These are phyloP conservation scores for Proisotoma minuta DNA, from an alignment of 2,888 invertebrate genomes.

Conservation along the genomic window DNA sequence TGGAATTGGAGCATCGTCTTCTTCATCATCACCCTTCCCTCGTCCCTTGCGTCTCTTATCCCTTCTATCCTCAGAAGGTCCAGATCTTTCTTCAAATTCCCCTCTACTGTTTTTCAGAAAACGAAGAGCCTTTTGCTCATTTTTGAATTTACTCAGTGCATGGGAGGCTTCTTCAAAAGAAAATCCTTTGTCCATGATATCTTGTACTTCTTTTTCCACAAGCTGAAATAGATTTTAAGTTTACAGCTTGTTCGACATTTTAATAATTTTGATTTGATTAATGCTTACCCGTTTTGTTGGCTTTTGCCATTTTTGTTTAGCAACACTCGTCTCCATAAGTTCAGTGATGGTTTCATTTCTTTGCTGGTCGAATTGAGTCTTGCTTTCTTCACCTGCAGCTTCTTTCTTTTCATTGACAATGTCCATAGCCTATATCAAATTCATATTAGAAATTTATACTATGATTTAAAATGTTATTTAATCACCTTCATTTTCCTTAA, in stretches of 20 bases:
- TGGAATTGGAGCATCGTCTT: constrained; percentile 41
- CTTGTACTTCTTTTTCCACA: constrained; percentile 40
- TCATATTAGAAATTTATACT: constrained; percentile 1
- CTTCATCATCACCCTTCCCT: constrained; percentile 28
- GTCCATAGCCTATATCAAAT: constrained; percentile 35
- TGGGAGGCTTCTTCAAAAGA: constrained; percentile 40
- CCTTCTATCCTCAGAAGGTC: not conserved
- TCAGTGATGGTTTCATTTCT: constrained; percentile 40
- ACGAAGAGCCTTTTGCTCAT: constrained; percentile 39
- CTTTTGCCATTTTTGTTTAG: constrained; percentile 38
- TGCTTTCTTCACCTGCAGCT: constrained; percentile 8
- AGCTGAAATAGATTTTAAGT: constrained; percentile 34
- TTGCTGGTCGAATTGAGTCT: constrained; percentile 39
- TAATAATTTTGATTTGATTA: constrained; percentile 15
- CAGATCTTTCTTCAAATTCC: not conserved
- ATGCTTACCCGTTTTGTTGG: constrained; percentile 36
- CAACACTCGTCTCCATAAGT: constrained; percentile 28
- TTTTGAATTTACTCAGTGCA: constrained; percentile 38
- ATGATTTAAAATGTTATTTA: not conserved
- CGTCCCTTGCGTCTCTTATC: constrained; percentile 13
- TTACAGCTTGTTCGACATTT: not conserved
- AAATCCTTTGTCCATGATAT: constrained; percentile 44
- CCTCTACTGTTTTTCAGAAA: constrained; percentile 24
- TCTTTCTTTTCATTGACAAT: constrained; percentile 42
- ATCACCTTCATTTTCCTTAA: constrained; percentile 35